These are phyloP conservation scores for Sylvilagus floridanus DNA, from an alignment of 2,797 vertebrate species.

Conservation along the genomic window DNA sequence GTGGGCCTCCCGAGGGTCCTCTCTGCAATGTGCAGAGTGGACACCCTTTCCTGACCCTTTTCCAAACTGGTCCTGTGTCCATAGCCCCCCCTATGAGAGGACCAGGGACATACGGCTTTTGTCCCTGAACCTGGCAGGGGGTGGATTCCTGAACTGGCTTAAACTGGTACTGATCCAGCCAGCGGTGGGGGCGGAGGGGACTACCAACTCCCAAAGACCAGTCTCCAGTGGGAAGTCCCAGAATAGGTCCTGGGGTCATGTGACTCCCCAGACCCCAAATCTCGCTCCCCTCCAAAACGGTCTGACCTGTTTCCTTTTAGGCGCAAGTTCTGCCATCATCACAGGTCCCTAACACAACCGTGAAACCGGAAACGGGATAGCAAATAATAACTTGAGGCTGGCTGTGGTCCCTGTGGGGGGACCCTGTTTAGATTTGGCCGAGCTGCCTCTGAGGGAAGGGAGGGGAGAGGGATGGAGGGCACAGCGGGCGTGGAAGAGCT, in stretches of 20 bases:
- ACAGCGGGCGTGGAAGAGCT: background rate
- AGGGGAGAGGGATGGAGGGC: background rate
- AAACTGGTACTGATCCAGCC: constrained; percentile 11
- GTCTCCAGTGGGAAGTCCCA: background rate
- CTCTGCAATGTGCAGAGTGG: constrained; percentile 82
- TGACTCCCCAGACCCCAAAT: background rate
- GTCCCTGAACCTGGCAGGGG: constrained; percentile 71
- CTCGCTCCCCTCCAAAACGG: background rate
- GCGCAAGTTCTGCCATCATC: background rate
- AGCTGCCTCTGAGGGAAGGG: background rate
- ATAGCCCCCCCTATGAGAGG: constrained; percentile 81
- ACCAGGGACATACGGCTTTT: constrained; percentile 83
- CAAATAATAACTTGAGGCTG: background rate
- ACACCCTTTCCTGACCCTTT: constrained; percentile 68
- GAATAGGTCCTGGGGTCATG: background rate
- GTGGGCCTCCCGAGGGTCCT: constrained; percentile 57
- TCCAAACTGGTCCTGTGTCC: constrained; percentile 81
- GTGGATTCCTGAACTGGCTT: constrained; percentile 70
- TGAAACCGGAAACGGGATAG: background rate
- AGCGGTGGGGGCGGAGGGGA: background rate
- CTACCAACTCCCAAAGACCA: background rate
- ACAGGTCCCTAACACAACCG: background rate
- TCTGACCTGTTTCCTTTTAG: background rate
- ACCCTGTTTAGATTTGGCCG: constrained; percentile 2
- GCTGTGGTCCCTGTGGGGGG: background rate